Evolutionary conservation across 2,113 vertebrate genomes (phyloP).

Genomic region (Halcyon malimbica): DNA sequence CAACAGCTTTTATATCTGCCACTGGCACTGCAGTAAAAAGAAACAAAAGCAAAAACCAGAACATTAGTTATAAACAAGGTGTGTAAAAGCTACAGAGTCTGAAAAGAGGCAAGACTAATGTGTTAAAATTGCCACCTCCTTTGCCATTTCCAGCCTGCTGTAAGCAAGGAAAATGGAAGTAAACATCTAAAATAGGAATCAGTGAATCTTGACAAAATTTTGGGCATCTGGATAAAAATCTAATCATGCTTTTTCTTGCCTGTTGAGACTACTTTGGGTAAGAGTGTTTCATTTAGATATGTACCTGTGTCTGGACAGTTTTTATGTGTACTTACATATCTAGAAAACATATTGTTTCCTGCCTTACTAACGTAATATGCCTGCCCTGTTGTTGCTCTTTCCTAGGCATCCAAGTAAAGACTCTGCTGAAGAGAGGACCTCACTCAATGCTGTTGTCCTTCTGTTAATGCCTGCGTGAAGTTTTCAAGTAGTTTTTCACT

Average conservation of each 20-base stretch:
- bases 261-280: neutral
- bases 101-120: neutral
- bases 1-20: constrained; percentile 98
- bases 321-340: neutral
- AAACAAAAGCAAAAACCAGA: constrained; percentile 24
- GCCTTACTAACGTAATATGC: neutral
- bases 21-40: constrained; percentile 88
- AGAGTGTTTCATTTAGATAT: neutral
- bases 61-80: neutral
- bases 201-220: neutral
- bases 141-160: neutral
- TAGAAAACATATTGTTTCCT: neutral
- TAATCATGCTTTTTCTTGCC: neutral
- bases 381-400: neutral
- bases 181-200: neutral
- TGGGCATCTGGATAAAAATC: neutral
- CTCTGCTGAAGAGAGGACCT: neutral
- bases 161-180: neutral
- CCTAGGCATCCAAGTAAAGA: neutral
- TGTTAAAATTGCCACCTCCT: neutral
- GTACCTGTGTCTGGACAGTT: neutral
- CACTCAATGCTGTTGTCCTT: neutral
- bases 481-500: neutral
- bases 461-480: neutral
- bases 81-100: neutral